These are phyloP conservation scores for Odocoileus virginianus DNA, from an alignment of 2,113 vertebrate genomes.

Conservation along the genomic window DNA sequence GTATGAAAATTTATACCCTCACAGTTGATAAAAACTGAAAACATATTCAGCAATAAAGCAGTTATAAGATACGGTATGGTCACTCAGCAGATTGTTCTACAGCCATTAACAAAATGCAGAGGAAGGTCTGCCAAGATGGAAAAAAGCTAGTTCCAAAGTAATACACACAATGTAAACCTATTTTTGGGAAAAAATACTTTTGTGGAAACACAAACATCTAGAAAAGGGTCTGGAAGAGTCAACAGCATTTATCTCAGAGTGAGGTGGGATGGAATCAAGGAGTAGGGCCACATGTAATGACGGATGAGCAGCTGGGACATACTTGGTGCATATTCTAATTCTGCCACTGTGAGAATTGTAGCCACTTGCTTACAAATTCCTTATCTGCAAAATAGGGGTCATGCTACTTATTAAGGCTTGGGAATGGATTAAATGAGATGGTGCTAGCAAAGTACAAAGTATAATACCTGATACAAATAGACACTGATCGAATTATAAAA, in stretches of 20 bases:
- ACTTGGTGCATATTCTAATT: neutral
- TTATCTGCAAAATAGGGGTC: neutral
- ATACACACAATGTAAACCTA: neutral
- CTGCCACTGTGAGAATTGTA: too few relatives aligned
- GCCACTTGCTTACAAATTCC: neutral
- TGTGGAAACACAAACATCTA: neutral
- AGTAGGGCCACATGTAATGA: fast-evolving
- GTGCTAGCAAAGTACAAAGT: neutral
- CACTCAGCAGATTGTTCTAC: neutral
- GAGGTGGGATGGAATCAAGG: neutral
- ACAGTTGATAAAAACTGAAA: neutral
- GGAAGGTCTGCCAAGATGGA: neutral
- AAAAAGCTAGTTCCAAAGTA: neutral
- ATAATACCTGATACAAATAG: neutral
- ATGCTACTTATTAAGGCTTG: neutral
- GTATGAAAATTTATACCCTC: neutral
- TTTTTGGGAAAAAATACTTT: neutral
- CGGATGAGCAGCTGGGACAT: fast-evolving
- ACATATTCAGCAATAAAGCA: neutral
- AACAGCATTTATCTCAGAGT: neutral
- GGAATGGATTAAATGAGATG: neutral
- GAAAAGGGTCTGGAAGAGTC: neutral
- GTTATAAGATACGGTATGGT: neutral
- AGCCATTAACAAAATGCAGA: neutral
- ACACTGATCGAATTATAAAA: neutral